These are phyloP conservation scores for Passer domesticus DNA, from an alignment of 2,113 vertebrate genomes.

Conservation along the genomic window DNA sequence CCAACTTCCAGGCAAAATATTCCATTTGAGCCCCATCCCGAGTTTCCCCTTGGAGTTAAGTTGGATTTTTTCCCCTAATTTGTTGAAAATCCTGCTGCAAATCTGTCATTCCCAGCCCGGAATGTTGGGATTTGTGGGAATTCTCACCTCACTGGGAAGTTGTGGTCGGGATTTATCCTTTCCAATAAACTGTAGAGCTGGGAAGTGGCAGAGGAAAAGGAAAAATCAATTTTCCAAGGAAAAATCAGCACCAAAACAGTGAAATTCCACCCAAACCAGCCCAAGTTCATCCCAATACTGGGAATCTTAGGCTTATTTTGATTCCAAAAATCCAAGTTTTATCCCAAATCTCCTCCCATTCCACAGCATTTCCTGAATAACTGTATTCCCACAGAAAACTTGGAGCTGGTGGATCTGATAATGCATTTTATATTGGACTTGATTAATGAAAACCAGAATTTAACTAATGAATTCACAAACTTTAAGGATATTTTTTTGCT, in stretches of 20 bases:
- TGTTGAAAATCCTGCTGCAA: background rate
- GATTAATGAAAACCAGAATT: background rate
- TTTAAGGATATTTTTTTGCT: background rate
- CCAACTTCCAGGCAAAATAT: background rate
- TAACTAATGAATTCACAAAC: background rate
- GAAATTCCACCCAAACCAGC: background rate
- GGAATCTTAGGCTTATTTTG: background rate
- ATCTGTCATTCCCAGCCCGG: rapidly evolving
- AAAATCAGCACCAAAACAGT: background rate
- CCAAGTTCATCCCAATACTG: rapidly evolving
- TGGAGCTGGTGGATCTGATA: rapidly evolving
- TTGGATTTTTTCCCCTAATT: rapidly evolving
- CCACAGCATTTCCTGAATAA: background rate
- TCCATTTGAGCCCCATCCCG: background rate
- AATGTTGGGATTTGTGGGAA: background rate
- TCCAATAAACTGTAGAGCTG: conserved; percentile 95
- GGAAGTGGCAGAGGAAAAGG: background rate
- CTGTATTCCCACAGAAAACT: rapidly evolving
- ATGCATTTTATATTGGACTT: rapidly evolving
- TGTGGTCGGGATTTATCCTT: conserved; percentile 97
- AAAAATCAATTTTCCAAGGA: background rate
- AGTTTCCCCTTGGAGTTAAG: rapidly evolving
- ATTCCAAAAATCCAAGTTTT: background rate
- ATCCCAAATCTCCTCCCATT: background rate
- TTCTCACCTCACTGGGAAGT: conserved; percentile 94